phyloP scores from a whole-genome alignment of 2,113 vertebrate genomes.

The Oxyruncus cristatus region DNA sequence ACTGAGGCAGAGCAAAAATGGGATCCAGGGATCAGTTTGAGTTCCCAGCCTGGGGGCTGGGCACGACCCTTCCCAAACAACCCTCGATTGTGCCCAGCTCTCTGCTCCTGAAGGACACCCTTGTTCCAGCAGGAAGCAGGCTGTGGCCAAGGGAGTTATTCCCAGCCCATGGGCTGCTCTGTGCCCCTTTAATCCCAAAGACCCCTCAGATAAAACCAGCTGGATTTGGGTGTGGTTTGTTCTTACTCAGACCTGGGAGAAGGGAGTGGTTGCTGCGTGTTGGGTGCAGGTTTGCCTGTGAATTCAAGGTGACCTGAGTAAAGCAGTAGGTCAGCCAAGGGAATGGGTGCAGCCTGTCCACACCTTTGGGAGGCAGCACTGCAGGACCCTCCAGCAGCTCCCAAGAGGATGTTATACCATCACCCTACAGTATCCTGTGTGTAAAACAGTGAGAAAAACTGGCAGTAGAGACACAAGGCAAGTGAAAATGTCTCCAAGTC shows the following conservation, averaged over 20 bases:
- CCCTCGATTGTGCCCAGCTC: neutral
- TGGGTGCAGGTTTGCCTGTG: neutral
- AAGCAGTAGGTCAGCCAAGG: neutral
- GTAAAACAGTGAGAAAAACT: neutral
- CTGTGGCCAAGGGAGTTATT: neutral
- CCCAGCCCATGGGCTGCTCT: neutral
- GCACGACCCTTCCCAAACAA: neutral
- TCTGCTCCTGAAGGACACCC: neutral
- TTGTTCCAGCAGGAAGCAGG: neutral
- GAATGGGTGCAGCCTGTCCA: neutral
- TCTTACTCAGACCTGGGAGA: accelerated
- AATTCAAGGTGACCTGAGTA: accelerated
- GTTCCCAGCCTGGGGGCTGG: neutral
- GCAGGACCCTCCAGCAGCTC: neutral
- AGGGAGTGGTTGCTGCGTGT: accelerated
- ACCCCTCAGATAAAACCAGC: neutral
- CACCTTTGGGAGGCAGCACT: accelerated
- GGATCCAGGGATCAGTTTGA: neutral
- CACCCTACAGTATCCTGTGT: accelerated
- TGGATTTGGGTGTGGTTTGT: neutral
- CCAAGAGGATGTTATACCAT: neutral
- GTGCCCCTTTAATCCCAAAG: neutral
- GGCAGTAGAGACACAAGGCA: neutral
- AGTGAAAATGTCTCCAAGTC: neutral
- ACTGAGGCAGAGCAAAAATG: neutral